Evolutionary conservation across 2,797 vertebrate species (phyloP).

Genomic region (Mormyrops boulengeri): DNA sequence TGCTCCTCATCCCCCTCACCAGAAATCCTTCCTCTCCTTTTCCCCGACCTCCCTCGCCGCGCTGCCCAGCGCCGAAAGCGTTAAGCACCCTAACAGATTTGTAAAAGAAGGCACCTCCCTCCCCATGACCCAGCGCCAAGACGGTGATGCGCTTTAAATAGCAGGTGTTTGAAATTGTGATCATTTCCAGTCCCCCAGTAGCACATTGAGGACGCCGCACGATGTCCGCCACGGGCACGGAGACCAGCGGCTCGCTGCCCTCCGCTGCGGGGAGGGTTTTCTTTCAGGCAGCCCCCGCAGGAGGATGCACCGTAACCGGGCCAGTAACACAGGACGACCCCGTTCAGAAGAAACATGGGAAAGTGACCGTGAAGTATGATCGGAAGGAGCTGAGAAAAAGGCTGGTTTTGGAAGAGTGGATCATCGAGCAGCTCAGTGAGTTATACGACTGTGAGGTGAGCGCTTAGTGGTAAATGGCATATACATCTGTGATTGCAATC

Average conservation of each 20-base stretch:
- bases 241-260: slow-evolving; percentile 36
- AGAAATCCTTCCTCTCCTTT: background rate
- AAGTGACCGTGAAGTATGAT: slow-evolving; percentile 97
- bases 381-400: slow-evolving; percentile 93
- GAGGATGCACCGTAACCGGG: slow-evolving; percentile 68
- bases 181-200: slow-evolving; percentile 41
- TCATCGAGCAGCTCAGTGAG: slow-evolving; percentile 90
- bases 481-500: background rate
- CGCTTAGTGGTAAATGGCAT: slow-evolving; percentile 12
- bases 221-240: slow-evolving; percentile 44
- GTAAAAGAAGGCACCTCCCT: slow-evolving; percentile 25
- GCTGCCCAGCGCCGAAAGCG: slow-evolving; percentile 10
- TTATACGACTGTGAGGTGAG: slow-evolving; percentile 91
- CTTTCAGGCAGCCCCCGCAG: slow-evolving; percentile 48
- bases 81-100: slow-evolving; percentile 29
- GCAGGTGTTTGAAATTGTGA: slow-evolving; percentile 62
- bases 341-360: slow-evolving; percentile 84
- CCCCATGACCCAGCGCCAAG: slow-evolving; percentile 32
- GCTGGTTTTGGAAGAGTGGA: slow-evolving; percentile 92
- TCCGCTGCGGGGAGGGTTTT: slow-evolving; percentile 40
- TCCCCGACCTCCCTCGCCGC: background rate
- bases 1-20: background rate
- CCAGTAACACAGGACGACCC: slow-evolving; percentile 55
- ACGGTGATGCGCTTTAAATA: slow-evolving; percentile 66
- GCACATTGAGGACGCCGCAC: slow-evolving; percentile 3